phyloP scores from a whole-genome alignment of 2,797 vertebrate genomes.

The Acanthornis magna region DNA sequence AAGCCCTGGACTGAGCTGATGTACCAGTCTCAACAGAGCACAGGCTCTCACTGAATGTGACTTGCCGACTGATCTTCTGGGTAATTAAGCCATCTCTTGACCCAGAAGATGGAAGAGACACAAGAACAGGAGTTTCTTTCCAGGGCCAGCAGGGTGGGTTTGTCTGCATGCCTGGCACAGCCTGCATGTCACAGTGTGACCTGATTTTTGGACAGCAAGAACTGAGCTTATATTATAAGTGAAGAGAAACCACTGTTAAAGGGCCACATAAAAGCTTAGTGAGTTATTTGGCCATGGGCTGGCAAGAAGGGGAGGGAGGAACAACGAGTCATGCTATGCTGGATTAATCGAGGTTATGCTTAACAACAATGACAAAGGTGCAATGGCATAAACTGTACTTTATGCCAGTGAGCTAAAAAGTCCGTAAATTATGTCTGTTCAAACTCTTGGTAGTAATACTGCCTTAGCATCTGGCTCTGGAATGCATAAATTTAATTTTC shows the following conservation, averaged over 20 bases:
- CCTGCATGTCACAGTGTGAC: background rate
- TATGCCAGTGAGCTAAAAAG: background rate
- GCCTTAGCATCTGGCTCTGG: background rate
- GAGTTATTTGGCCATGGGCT: background rate
- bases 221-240: background rate
- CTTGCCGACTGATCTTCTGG: background rate
- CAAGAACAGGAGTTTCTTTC: background rate
- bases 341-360: background rate
- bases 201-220: background rate
- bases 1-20: background rate
- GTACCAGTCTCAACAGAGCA: background rate
- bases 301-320: background rate
- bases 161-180: background rate
- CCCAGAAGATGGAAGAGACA: background rate
- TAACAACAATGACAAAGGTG: background rate
- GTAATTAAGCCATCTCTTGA: background rate
- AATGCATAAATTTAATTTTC: background rate
- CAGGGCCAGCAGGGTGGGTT: no score
- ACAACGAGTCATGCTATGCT: rapidly evolving
- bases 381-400: background rate
- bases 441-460: background rate
- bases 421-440: background rate
- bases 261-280: background rate
- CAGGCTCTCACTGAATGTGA: background rate
- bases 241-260: background rate